Evolutionary conservation across 2,797 vertebrate species (phyloP).

Genomic region (Triplophysa yarkandensis): DNA sequence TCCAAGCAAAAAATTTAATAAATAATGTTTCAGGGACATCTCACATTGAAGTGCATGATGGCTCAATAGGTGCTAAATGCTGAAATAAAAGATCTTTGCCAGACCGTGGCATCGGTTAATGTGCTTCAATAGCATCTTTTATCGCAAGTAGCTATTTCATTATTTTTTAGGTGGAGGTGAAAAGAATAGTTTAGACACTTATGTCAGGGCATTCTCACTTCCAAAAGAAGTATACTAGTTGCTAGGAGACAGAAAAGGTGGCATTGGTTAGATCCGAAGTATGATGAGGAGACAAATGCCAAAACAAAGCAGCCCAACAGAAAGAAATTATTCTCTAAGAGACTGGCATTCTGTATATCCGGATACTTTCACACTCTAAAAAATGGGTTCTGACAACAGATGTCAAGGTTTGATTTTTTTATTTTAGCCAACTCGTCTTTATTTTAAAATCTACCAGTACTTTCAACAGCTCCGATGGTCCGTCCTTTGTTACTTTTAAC

Average conservation of each 20-base stretch:
- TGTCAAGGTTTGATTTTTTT: not conserved
- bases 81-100: constrained; percentile 26
- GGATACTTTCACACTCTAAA: not conserved
- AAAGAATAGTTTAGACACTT: constrained; percentile 49
- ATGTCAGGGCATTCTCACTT: constrained; percentile 42
- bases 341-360: not conserved
- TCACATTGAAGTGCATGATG: not conserved
- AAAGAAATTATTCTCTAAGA: not conserved
- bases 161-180: constrained; percentile 47
- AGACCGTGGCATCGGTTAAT: not conserved
- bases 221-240: constrained; percentile 57
- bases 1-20: not conserved
- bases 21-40: not conserved
- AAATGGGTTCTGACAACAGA: not conserved
- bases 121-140: constrained; percentile 29
- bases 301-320: constrained; percentile 49
- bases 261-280: constrained; percentile 54
- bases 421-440: not conserved
- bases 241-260: constrained; percentile 58
- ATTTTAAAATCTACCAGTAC: not conserved
- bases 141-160: not conserved
- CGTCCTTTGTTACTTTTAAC: constrained; percentile 8
- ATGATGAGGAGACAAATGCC: constrained; percentile 51
- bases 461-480: not conserved
- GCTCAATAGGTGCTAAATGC: not conserved